phyloP scores from a whole-genome alignment of 2,888 invertebrate species.

The Sinhomidia bicolor region DNA sequence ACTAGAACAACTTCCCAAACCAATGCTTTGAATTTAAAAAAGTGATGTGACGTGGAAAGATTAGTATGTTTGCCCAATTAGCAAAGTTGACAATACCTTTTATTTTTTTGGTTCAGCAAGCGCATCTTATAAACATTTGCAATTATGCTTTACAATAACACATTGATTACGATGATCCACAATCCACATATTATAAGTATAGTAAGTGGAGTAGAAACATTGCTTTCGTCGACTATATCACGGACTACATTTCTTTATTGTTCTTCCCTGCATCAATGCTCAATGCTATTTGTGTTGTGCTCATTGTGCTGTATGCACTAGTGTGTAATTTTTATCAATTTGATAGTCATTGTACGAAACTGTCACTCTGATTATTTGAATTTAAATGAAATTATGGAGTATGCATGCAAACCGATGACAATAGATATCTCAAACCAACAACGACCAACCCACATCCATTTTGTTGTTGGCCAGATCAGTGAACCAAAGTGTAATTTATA shows the following conservation, averaged over 20 bases:
- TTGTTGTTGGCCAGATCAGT: constrained; percentile 40
- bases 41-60: too few relatives aligned
- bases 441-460: constrained; percentile 53
- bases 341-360: not conserved
- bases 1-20: too few relatives aligned
- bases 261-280: too few relatives aligned
- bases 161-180: not conserved
- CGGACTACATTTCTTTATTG: not conserved
- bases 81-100: not conserved
- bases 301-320: not conserved
- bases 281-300: not conserved
- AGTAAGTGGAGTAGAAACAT: constrained; percentile 68
- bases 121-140: not conserved
- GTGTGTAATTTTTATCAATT: too few relatives aligned
- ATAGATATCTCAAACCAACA: not conserved
- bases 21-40: too few relatives aligned
- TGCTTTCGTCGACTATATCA: constrained; percentile 39
- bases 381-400: not conserved
- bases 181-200: too few relatives aligned
- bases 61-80: too few relatives aligned
- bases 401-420: not conserved
- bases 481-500: constrained; percentile 27
- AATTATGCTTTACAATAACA: not conserved
- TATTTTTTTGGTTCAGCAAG: constrained; percentile 31
- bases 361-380: not conserved